Evolutionary conservation across 2,888 invertebrate species (phyloP), one percentile per base, ranked within the genome.

Genomic region (Timema podura): DNA sequence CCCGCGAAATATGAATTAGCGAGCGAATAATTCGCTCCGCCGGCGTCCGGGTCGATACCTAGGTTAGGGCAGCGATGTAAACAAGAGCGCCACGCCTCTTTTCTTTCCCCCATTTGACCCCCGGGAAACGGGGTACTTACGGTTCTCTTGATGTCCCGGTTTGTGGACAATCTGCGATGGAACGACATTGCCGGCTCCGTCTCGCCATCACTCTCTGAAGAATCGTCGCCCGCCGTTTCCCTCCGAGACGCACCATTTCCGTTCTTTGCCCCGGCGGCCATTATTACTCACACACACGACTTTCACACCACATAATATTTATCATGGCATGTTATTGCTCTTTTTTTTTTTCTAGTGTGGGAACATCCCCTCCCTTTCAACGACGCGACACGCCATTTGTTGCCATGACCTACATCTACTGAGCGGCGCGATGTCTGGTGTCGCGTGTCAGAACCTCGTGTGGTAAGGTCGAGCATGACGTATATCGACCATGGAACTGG

Each of bases 161-260:
- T 92, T 73, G 92, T 93, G 73, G 93, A 93, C 80, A 93, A 87
- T 78, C 91, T 88, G 78, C 92, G 86, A 78, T 91, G 88, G 81
- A 92, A 89, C 76, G 88, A 87, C 80, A 85, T 86, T 75, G 89
- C 91, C 77, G 90, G 91, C 80, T 92, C 92, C 71, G 89, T 88
- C 81, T 93, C 93, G 81, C 89, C 90, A 80, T 93, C 93, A 82
- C 93, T 93, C 80, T 92, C 93, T 48, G 92, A 88, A 73, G 89
- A 88, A 75, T 88, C 88, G 75, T 88, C 89, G 73, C 79, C 75
- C 70, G 65, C 48, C 15, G 68, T 48, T 11, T 65, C 46, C 48
- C 65, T 71, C n/a, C 68, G 57, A 54, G 71, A 44, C 5, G 15
- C 64, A 61, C 71, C 61, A 48, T 64, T 15, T 47, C 57, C 66